A percentile compares a stretch with the other conserved stretches of the same genome.
Evolutionary conservation across 1,140 invertebrate genomes (phyloP).

Genomic region (Globodera ellingtonae): DNA sequence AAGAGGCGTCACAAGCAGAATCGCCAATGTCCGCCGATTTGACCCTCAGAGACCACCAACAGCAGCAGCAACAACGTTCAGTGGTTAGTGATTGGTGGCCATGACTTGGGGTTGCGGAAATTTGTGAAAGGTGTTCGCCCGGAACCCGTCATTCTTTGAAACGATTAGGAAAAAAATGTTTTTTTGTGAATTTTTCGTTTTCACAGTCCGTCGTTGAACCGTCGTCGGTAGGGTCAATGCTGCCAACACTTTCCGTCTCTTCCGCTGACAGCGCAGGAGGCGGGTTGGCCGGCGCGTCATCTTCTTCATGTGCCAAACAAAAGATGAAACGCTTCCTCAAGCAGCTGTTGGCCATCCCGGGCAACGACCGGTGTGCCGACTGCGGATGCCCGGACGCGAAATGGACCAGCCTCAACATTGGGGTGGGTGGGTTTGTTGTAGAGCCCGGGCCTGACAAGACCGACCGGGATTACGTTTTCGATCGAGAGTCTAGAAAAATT

Average conservation of each 20-base stretch:
- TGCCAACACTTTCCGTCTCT: background rate
- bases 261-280: background rate
- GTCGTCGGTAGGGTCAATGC: background rate
- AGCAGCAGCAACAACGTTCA: background rate
- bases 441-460: too few species aligned
- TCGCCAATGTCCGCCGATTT: background rate
- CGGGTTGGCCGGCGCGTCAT: background rate
- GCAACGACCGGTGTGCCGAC: slow-evolving; percentile 59
- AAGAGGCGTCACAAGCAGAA: background rate
- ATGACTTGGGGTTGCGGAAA: too few species aligned
- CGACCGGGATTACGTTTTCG: too few species aligned
- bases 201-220: background rate
- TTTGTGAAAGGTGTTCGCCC: too few species aligned
- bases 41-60: background rate
- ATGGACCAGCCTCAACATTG: slow-evolving; percentile 64
- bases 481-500: too few species aligned
- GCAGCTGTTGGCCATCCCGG: slow-evolving; percentile 39
- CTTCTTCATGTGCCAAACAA: background rate
- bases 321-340: slow-evolving; percentile 33
- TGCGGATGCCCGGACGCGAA: slow-evolving; percentile 56
- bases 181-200: too few species aligned
- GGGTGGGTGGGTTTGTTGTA: slow-evolving; percentile 33
- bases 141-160: too few species aligned
- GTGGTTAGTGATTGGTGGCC: too few species aligned
- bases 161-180: too few species aligned